phyloP scores from a whole-genome alignment of 2,797 vertebrate species.

The Mycteria americana region DNA sequence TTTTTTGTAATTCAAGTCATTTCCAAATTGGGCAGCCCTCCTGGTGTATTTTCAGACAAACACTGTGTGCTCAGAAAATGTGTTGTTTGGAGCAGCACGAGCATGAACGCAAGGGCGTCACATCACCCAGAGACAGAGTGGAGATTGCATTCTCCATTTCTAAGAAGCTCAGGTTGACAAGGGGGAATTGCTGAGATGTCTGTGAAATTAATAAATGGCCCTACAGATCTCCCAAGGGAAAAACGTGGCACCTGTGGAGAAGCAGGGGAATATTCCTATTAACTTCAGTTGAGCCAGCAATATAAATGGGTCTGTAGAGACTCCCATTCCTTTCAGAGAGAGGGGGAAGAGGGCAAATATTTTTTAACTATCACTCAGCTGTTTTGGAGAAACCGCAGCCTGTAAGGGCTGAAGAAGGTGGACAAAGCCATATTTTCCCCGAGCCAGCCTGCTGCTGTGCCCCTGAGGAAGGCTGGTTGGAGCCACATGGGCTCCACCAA shows the following conservation, averaged over 20 bases:
- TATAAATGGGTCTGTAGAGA: neutral
- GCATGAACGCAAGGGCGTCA: conserved; percentile 29
- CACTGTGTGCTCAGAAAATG: conserved; percentile 74
- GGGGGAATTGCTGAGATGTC: neutral
- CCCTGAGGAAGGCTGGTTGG: neutral
- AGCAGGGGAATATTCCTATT: conserved; percentile 18
- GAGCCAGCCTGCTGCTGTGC: neutral
- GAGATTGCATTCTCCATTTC: conserved; percentile 9
- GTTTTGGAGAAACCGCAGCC: neutral
- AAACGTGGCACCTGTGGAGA: neutral
- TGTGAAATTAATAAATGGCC: conserved; percentile 27
- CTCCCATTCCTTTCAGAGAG: neutral
- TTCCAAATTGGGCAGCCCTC: conserved; percentile 76
- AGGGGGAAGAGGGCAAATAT: neutral
- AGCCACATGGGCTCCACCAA: neutral
- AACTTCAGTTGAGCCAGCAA: conserved; percentile 14
- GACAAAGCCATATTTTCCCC: neutral
- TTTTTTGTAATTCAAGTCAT: conserved; percentile 78
- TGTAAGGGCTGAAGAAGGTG: neutral
- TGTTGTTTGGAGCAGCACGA: conserved; percentile 65
- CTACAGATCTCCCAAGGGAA: neutral
- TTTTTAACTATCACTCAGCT: conserved; percentile 23
- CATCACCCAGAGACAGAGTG: neutral
- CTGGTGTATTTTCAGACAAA: conserved; percentile 82
- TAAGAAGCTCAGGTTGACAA: conserved; percentile 34